Percentiles rank a stretch among this genome's conserved stretches.
Evolutionary conservation across 2,888 invertebrate species (phyloP).

Genomic region (Tortrix viridana): DNA sequence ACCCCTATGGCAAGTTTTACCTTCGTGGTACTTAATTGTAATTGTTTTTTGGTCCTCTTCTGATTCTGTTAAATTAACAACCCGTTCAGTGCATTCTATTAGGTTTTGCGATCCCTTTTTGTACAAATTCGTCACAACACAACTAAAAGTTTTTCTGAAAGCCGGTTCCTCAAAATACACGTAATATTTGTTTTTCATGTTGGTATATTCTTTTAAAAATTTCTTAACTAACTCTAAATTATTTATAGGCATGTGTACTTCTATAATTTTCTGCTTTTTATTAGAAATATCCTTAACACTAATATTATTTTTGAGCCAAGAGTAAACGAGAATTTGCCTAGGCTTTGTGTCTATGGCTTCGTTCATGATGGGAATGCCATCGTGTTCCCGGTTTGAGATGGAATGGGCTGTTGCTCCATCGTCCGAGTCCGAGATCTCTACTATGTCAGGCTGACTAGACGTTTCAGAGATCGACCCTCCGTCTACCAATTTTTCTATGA

Average conservation of each 20-base stretch:
- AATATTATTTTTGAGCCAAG: not conserved
- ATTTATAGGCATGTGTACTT: not conserved
- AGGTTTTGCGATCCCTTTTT: slow-evolving; percentile 33
- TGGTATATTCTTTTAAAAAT: slow-evolving; percentile 38
- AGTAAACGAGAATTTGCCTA: slow-evolving; percentile 7
- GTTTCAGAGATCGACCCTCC: not conserved
- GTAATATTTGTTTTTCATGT: slow-evolving; percentile 34
- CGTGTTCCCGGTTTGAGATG: slow-evolving; percentile 25
- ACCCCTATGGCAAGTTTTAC: slow-evolving; percentile 45
- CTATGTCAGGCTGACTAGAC: not conserved
- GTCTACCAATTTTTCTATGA: not conserved
- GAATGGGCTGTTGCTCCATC: slow-evolving; percentile 38
- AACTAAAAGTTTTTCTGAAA: slow-evolving; percentile 20
- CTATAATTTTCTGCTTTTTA: not conserved
- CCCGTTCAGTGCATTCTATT: slow-evolving; percentile 44
- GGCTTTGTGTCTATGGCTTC: slow-evolving; percentile 50
- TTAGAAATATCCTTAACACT: not conserved
- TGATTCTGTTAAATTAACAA: slow-evolving; percentile 21
- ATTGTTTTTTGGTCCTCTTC: slow-evolving; percentile 41
- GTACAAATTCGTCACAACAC: slow-evolving; percentile 37
- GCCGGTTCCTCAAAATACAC: slow-evolving; percentile 42
- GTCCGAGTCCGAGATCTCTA: slow-evolving; percentile 7
- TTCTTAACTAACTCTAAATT: slow-evolving; percentile 31
- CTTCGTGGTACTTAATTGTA: slow-evolving; percentile 41
- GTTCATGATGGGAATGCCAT: slow-evolving; percentile 45